Percentiles rank a stretch among this genome's conserved stretches.
These are phyloP conservation scores for Euproctis similis DNA, from an alignment of 2,888 invertebrate genomes.

Conservation along the genomic window DNA sequence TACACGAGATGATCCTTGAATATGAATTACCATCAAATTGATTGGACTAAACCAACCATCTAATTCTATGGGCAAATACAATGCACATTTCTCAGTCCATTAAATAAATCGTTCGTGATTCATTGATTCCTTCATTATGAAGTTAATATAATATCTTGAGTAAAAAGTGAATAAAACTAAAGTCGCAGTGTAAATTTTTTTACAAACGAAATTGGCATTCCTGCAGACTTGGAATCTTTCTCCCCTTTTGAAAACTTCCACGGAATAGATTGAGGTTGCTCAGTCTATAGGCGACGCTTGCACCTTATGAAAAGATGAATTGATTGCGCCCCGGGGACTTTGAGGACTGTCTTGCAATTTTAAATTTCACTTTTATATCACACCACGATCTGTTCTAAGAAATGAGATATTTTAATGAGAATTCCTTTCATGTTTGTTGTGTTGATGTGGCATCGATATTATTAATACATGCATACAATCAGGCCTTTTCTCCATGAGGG, in stretches of 20 bases:
- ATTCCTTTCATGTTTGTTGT: no score
- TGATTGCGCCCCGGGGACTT: slow-evolving; percentile 18
- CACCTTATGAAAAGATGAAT: slow-evolving; percentile 23
- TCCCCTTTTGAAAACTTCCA: slow-evolving; percentile 36
- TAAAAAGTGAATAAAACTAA: slow-evolving; percentile 36
- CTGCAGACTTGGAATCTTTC: slow-evolving; percentile 27
- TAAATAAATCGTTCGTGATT: no score
- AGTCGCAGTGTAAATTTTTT: slow-evolving; percentile 25
- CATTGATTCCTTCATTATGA: no score
- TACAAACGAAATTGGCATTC: slow-evolving; percentile 45
- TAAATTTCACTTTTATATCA: slow-evolving; percentile 6
- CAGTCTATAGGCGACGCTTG: slow-evolving; percentile 17
- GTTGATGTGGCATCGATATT: no score
- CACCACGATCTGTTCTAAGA: slow-evolving; percentile 3
- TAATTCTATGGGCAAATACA: no score
- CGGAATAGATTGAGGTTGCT: slow-evolving; percentile 29
- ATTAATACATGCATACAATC: no score
- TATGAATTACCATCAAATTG: no score
- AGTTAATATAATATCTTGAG: no score
- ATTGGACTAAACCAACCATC: no score
- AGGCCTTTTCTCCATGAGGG: no score
- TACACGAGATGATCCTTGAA: no score
- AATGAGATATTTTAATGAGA: slow-evolving; percentile 5
- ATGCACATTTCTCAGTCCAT: no score
- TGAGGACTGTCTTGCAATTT: slow-evolving; percentile 1